Conservation (phyloP, 2,113 vertebrate species). For the Alligator sinensis region DNA sequence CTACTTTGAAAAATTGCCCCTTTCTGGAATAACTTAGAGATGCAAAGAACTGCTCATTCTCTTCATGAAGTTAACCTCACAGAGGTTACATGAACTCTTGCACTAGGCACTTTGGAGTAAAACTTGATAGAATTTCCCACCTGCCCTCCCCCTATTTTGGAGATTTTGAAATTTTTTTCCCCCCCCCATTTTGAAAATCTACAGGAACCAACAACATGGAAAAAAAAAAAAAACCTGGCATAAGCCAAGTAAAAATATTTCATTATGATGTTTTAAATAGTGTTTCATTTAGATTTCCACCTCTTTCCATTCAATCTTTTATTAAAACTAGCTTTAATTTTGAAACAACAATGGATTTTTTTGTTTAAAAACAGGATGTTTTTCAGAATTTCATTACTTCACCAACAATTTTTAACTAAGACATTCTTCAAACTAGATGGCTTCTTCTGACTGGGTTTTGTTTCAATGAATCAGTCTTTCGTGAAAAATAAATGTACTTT, state of each 20-base stretch:
- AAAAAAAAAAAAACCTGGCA: neutral
- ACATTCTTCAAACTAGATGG: neutral
- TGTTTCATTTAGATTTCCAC: neutral
- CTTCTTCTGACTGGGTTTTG: no score
- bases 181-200: neutral
- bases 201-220: neutral
- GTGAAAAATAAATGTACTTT: neutral
- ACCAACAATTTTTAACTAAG: neutral
- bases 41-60: neutral
- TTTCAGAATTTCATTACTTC: neutral
- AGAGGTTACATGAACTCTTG: neutral
- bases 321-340: neutral
- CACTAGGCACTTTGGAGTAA: neutral
- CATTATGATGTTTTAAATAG: neutral
- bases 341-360: neutral
- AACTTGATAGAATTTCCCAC: neutral
- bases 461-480: neutral
- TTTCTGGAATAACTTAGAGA: neutral
- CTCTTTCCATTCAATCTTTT: neutral
- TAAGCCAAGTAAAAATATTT: neutral
- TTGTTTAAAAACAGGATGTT: neutral
- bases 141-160: neutral
- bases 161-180: neutral
- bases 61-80: accelerated
- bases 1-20: neutral